These are phyloP conservation scores for Lagopus muta DNA, from an alignment of 2,113 vertebrate species.

Conservation along the genomic window DNA sequence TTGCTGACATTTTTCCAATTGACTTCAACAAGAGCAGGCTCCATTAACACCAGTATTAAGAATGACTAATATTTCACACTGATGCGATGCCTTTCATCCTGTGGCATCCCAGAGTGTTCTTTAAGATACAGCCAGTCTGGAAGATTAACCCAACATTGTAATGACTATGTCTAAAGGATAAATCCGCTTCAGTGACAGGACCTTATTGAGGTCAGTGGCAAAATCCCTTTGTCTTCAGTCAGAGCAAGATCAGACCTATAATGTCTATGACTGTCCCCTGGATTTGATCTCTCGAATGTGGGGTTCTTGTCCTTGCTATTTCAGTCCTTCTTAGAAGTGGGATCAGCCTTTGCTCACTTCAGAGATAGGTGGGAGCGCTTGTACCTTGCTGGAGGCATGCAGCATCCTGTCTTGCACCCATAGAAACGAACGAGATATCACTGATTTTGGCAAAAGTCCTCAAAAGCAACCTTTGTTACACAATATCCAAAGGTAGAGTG, in stretches of 20 bases:
- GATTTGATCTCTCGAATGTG: conserved; percentile 13
- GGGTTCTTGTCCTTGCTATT: conserved; percentile 11
- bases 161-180: conserved; percentile 65
- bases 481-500: neutral
- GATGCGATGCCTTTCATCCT: conserved; percentile 53
- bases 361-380: neutral
- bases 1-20: conserved; percentile 46
- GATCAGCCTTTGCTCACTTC: neutral
- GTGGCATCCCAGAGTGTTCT: conserved; percentile 66
- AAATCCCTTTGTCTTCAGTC: conserved; percentile 63
- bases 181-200: conserved; percentile 58
- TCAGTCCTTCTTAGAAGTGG: neutral
- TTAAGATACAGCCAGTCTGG: conserved; percentile 43
- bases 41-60: conserved; percentile 66
- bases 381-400: neutral
- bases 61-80: conserved; percentile 63
- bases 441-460: neutral
- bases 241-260: conserved; percentile 44
- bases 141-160: conserved; percentile 67
- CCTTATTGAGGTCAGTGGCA: conserved; percentile 64
- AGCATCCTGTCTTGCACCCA: neutral
- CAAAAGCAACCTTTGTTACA: neutral
- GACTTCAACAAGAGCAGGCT: conserved; percentile 29
- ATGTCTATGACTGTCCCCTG: neutral
- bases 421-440: neutral